Conservation (phyloP, 2,113 vertebrate species). For the Sterna hirundo region DNA sequence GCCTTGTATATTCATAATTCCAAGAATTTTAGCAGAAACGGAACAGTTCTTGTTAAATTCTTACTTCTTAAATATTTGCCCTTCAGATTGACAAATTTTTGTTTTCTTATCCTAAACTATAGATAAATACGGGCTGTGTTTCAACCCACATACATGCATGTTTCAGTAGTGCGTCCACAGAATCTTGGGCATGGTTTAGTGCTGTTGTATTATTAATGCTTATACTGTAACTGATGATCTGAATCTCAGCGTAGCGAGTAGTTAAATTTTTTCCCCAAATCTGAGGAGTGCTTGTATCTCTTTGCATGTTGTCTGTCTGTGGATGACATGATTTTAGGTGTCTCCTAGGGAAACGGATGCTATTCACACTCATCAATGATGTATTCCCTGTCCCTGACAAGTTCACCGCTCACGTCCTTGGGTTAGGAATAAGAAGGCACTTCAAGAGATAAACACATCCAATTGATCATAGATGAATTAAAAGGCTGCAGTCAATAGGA, state of each 20-base stretch:
- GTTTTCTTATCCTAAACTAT: not conserved
- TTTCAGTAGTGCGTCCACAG: not conserved
- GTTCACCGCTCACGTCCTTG: not conserved
- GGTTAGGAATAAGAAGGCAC: not conserved
- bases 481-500: not conserved
- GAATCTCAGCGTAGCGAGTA: not conserved
- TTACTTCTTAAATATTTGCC: not conserved
- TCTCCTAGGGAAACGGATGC: not conserved
- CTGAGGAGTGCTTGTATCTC: not conserved
- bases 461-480: not conserved
- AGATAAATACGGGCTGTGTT: not conserved
- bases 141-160: fast-evolving
- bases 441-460: not conserved
- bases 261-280: not conserved
- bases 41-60: not conserved
- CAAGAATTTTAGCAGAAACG: not conserved
- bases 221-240: not conserved
- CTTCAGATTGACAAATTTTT: not conserved
- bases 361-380: not conserved
- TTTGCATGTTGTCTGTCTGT: not conserved
- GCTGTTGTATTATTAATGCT: not conserved
- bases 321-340: not conserved
- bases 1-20: not conserved
- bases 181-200: not conserved
- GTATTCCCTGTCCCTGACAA: not conserved